A percentile compares a stretch with the other conserved stretches of the same genome.
Conservation (phyloP, 2,113 vertebrate species). For the Callipepla californica region DNA sequence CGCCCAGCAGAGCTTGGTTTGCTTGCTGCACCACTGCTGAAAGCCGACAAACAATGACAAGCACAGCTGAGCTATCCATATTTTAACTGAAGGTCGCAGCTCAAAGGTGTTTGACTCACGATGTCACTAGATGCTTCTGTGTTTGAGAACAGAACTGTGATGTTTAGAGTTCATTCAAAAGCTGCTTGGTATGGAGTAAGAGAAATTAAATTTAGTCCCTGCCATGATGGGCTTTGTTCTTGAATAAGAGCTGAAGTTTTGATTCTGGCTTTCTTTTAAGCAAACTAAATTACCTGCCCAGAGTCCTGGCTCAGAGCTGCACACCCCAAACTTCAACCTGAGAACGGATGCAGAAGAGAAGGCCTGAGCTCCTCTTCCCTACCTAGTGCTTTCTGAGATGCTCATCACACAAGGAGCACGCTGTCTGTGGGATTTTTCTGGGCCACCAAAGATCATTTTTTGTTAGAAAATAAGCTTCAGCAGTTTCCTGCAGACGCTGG, state of each 20-base stretch:
- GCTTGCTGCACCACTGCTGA: background rate
- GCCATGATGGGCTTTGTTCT: background rate
- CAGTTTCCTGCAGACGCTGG: background rate
- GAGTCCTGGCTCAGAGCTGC: background rate
- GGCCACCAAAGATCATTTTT: background rate
- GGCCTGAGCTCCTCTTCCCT: background rate
- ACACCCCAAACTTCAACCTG: accelerated
- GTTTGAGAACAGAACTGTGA: background rate
- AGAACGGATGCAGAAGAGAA: background rate
- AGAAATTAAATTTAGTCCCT: background rate
- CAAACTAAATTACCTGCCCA: background rate
- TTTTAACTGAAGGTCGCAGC: slow-evolving; percentile 16
- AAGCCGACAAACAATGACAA: background rate
- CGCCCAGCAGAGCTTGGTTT: background rate
- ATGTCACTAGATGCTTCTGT: background rate
- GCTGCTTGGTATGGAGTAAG: background rate
- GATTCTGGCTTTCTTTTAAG: background rate
- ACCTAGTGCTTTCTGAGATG: background rate
- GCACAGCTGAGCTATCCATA: background rate
- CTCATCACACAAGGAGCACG: background rate
- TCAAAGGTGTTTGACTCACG: background rate
- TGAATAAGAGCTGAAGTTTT: background rate
- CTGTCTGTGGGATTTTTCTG: background rate
- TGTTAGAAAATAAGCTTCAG: background rate
- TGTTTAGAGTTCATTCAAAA: accelerated